A percentile compares a stretch with the other conserved stretches of the same genome.
These are phyloP conservation scores for Apodemia mormo DNA, from an alignment of 2,888 invertebrate species.

Conservation along the genomic window DNA sequence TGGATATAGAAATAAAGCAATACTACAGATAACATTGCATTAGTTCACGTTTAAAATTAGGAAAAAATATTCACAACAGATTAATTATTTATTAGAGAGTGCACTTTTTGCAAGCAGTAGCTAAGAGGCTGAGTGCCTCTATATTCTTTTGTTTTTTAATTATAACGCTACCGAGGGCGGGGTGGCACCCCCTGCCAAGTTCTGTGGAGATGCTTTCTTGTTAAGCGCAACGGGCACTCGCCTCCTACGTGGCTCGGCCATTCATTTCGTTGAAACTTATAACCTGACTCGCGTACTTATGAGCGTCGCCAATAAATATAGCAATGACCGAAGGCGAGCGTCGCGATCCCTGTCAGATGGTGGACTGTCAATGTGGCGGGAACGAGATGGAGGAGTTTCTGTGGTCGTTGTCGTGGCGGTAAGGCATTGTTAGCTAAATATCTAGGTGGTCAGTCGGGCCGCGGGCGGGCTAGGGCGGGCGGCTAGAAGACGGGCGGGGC, in stretches of 20 bases:
- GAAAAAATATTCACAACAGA: conserved; percentile 40
- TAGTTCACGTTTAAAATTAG: conserved; percentile 32
- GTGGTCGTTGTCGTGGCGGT: conserved; percentile 58
- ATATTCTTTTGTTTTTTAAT: conserved; percentile 82
- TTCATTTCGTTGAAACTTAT: conserved; percentile 81
- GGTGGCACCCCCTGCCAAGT: conserved; percentile 61
- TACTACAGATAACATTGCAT: no score
- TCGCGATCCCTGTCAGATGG: conserved; percentile 61
- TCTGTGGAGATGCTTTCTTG: conserved; percentile 78
- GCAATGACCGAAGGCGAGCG: conserved; percentile 75
- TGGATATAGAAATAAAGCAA: no score
- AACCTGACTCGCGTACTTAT: conserved; percentile 82
- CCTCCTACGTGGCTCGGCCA: conserved; percentile 79
- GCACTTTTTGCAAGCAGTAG: conserved; percentile 69
- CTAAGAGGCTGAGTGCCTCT: conserved; percentile 75
- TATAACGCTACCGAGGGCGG: conserved; percentile 71
- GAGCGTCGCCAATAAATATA: conserved; percentile 82
- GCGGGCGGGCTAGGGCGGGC: conserved; percentile 55
- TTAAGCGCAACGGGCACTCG: conserved; percentile 65
- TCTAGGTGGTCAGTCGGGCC: conserved; percentile 77
- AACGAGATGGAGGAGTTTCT: conserved; percentile 56
- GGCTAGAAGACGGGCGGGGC: conserved; percentile 64
- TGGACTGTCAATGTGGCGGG: conserved; percentile 51
- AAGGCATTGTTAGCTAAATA: conserved; percentile 81
- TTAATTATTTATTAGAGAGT: conserved; percentile 50